Evolutionary conservation across 2,888 invertebrate genomes (phyloP).

Genomic region (Apodemia duryi): DNA sequence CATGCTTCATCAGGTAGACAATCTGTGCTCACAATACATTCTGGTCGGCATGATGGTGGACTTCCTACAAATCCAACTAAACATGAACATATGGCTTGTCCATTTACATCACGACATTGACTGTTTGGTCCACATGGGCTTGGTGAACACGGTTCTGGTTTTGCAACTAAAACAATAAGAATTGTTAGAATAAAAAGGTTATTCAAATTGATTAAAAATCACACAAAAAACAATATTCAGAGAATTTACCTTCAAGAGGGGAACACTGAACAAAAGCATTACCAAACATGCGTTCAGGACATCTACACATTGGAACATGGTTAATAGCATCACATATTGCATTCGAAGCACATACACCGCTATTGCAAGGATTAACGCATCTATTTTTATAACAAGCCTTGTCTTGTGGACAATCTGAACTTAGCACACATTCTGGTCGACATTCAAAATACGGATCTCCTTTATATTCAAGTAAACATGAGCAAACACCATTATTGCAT

Average conservation of each 20-base stretch:
- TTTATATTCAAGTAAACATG: constrained; percentile 80
- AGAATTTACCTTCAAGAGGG: constrained; percentile 54
- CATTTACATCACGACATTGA: constrained; percentile 85
- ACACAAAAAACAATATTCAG: constrained; percentile 10
- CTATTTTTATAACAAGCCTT: constrained; percentile 84
- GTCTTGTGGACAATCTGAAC: constrained; percentile 82
- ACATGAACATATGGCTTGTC: constrained; percentile 86
- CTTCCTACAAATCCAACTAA: constrained; percentile 84
- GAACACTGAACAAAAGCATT: constrained; percentile 83
- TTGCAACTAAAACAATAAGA: constrained; percentile 48
- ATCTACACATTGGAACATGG: constrained; percentile 86
- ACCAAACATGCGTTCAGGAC: constrained; percentile 82
- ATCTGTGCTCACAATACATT: constrained; percentile 87
- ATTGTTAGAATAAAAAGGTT: constrained; percentile 8
- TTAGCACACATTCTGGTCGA: constrained; percentile 84
- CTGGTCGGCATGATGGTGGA: constrained; percentile 88
- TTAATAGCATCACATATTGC: constrained; percentile 86
- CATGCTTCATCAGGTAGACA: constrained; percentile 87
- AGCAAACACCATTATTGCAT: constrained; percentile 79
- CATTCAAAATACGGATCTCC: constrained; percentile 85
- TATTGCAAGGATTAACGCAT: constrained; percentile 84
- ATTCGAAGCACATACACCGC: constrained; percentile 83
- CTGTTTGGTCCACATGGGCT: constrained; percentile 90
- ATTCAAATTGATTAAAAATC: not conserved
- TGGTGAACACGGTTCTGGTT: constrained; percentile 60